Evolutionary conservation across 2,888 invertebrate genomes (phyloP).

Genomic region (Lasiommata megera): DNA sequence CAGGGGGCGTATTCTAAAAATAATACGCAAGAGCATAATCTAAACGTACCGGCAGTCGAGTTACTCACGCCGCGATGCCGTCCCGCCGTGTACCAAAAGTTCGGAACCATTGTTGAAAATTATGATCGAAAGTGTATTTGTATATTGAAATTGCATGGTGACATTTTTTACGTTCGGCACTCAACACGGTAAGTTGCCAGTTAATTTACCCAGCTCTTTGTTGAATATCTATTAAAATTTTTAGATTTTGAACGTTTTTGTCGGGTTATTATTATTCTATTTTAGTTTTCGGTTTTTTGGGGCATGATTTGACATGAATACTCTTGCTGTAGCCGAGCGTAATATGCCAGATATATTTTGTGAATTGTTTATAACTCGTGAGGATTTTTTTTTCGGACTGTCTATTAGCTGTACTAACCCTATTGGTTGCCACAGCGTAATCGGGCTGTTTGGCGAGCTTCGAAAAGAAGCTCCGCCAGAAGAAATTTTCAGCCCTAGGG

Average conservation of each 20-base stretch:
- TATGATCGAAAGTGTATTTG: conserved; percentile 7
- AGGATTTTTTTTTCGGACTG: too few species aligned
- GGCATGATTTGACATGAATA: conserved; percentile 3
- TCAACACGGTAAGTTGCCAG: conserved; percentile 22
- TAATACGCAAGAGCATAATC: conserved; percentile 53
- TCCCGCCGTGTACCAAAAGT: conserved; percentile 37
- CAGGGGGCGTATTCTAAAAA: conserved; percentile 80
- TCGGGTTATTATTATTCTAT: conserved; percentile 1
- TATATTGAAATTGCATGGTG: conserved; percentile 14
- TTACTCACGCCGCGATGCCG: conserved; percentile 61
- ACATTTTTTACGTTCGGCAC: conserved; percentile 17
- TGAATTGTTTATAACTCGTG: background rate
- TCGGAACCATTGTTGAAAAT: background rate
- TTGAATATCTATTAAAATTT: background rate
- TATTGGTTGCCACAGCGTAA: too few species aligned
- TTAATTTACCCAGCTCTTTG: background rate
- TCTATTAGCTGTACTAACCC: too few species aligned
- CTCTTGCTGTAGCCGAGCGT: background rate
- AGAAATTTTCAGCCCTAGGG: too few species aligned
- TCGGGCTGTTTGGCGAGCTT: too few species aligned
- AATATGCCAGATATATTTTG: background rate
- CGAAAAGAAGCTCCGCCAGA: too few species aligned
- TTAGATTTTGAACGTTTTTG: background rate
- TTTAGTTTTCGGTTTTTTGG: conserved; percentile 1
- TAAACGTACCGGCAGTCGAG: conserved; percentile 50